Percentiles rank a stretch among this genome's conserved stretches.
Evolutionary conservation across 2,113 vertebrate species (phyloP).

Genomic region (Leiothrix lutea): DNA sequence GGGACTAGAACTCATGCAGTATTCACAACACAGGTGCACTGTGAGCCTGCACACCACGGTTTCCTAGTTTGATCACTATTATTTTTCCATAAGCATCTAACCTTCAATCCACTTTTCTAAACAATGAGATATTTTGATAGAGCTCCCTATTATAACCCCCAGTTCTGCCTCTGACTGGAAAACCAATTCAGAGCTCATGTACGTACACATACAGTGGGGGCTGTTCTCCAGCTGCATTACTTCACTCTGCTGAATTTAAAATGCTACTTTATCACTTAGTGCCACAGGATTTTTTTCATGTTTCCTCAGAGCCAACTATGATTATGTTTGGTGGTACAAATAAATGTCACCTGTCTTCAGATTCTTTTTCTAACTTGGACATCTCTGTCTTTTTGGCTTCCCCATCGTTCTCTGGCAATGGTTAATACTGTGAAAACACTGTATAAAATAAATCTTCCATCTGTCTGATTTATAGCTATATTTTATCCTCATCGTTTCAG

Average conservation of each 20-base stretch:
- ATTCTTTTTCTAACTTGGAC: not conserved
- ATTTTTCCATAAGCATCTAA: not conserved
- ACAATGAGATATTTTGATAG: not conserved
- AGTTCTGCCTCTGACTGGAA: not conserved
- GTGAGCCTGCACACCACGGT: not conserved
- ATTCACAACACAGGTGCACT: not conserved
- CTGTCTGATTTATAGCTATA: not conserved
- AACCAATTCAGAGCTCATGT: not conserved
- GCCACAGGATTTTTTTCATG: not conserved
- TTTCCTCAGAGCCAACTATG: not conserved
- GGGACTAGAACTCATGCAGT: not conserved
- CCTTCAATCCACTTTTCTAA: not conserved
- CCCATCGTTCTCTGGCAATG: rapidly evolving
- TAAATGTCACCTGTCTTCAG: not conserved
- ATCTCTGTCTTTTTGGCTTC: not conserved
- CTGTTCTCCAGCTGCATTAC: not conserved
- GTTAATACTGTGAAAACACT: not conserved
- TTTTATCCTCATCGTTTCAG: not conserved
- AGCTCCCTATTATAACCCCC: not conserved
- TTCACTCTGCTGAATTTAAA: not conserved
- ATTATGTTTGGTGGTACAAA: not conserved
- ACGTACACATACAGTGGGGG: not conserved
- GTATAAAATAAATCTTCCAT: not conserved
- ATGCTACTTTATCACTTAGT: not conserved
- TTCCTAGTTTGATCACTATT: not conserved